Evolutionary conservation across 1,140 invertebrate species (phyloP), one percentile per base, ranked within the genome.

Genomic region (Paracyclopina nana): DNA sequence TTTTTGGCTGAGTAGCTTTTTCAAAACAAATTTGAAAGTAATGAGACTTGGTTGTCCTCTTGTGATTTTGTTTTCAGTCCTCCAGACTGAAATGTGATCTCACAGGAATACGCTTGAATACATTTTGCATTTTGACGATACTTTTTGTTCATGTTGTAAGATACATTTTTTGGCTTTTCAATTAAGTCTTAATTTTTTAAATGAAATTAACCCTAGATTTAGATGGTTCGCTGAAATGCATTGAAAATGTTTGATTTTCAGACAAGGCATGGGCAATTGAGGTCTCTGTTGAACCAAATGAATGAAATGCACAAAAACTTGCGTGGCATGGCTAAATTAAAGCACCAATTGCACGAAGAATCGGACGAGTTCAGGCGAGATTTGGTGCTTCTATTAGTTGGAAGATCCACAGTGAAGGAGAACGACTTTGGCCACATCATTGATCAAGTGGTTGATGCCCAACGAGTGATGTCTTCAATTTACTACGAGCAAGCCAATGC

Each of bases 81-180:
- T n/a, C n/a, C n/a, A n/a, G n/a, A n/a, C n/a, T n/a, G n/a, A n/a
- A n/a, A n/a, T n/a, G n/a, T n/a, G n/a, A n/a, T 18, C 40, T 22
- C 40, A 22, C n/a, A 42, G 14, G 40, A 42, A 42, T 22, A 42
- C n/a, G 24, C 40, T 42, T 9, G 40, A 42, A 42, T n/a, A 42
- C n/a, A n/a, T 42, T 6, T 42, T 22, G 14, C 40, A 42, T 9
- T 22, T n/a, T 6, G 8, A 18, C 6, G 8, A 42, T n/a, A 6
- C 40, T 6, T 42, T 42, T 42, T 6, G 24, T 9, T n/a, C 6
- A 22, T 9, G 40, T 9, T 22, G 8, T 42, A 42, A 9, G 40
- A 6, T n/a, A 6, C 6, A 6, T 42, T 6, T 42, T 22, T 42
- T 22, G 40, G 8, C n/a, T n/a, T n/a, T n/a, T n/a, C n/a, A n/a